Conservation (phyloP, 2,113 vertebrate genomes). For the Glareola pratincola region DNA sequence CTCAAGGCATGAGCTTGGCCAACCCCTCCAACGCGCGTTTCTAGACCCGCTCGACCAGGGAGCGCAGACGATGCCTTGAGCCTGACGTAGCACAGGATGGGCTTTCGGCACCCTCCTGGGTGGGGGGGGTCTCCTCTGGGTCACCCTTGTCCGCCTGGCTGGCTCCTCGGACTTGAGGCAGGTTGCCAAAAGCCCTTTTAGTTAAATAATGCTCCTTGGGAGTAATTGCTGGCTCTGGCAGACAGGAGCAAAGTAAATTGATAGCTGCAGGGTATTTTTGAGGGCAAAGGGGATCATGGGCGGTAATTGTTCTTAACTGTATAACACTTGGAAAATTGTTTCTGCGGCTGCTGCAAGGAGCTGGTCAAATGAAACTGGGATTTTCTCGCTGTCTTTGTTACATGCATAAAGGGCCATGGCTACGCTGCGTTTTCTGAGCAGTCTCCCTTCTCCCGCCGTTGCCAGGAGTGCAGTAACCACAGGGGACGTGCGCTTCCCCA, state of each 20-base stretch:
- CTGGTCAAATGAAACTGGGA: not conserved
- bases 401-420: accelerated
- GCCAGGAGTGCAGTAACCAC: accelerated
- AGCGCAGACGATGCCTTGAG: accelerated
- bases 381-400: not conserved
- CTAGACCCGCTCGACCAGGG: not conserved
- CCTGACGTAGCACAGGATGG: not conserved
- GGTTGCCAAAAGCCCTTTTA: not conserved
- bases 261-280: not conserved
- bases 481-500: not conserved
- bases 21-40: accelerated
- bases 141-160: not conserved
- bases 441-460: not conserved
- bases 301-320: not conserved
- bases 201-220: not conserved
- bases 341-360: not conserved
- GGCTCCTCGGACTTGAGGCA: not conserved
- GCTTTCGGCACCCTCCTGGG: not conserved
- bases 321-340: not conserved
- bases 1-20: not conserved
- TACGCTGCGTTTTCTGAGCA: not conserved
- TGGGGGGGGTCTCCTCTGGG: not conserved
- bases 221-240: not conserved
- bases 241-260: not conserved
- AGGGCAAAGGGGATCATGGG: not conserved